Base-by-base conservation (phyloP, 2,888 invertebrate genomes). In the Polietes domitor region DNA sequence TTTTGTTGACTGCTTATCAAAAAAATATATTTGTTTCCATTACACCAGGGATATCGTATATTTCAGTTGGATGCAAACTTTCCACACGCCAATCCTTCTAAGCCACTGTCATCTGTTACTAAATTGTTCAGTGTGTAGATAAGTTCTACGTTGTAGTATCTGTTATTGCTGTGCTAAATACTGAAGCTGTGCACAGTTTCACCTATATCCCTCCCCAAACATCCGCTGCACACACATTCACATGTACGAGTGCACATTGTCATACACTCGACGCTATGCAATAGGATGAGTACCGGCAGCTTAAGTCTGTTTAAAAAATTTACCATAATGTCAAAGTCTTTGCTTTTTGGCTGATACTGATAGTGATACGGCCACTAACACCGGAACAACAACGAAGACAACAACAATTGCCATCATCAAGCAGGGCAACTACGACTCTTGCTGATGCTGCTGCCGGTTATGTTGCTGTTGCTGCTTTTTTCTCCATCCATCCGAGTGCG, bases 281-380 rank as follows among this genome's bases (percentile, higher is more conserved):
- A 65, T 2, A 72, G 7, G 1, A 3, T 3, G 37, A 37, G 43
- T 32, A 9, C 43, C 21, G 68, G 47, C 55, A 19, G 24, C 17
- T 41, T 19, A 43, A 21, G 0, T 53, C n/a, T 28, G 32, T 28
- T 17, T 72, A 12, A 6, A 73, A 76, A 68, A 10, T 37, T 68
- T 77, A 73, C 50, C 83, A 79, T 76, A 79, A 80, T 83, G 76
- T 80, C 76, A 83, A 79, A 70, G 79, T 83, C 76, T 79, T 77
- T 83, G 61, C 65, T 43, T 73, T 76, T 83, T 73, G 41, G 76
- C 73, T 79, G 76, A 72, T 73, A 76, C 58, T n/a, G 28, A 28
- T 61, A 41, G 10, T 7, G 37, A 3, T 9, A 37, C 65, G 15
- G 17, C 50, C 50, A 50, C 17, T 50, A 19, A 12, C 3, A 32